Evolutionary conservation across 1,140 invertebrate genomes (phyloP), one percentile per base, ranked within the genome.

Genomic region (Ostrea denselamellosa): DNA sequence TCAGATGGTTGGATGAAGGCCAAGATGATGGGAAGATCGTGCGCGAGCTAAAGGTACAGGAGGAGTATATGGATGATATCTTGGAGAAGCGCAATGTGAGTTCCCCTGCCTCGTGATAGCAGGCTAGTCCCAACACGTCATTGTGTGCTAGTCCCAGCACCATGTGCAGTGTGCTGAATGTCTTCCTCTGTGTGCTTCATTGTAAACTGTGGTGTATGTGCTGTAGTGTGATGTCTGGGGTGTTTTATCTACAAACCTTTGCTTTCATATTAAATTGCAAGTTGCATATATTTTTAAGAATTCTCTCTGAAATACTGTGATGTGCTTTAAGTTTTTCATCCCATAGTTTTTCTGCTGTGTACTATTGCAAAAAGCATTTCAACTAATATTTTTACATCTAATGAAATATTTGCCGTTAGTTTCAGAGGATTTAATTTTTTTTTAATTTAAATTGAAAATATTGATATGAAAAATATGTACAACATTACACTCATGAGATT

Each of bases 1-100:
- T 1, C 51, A 94, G 93, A 58, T 95, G 94, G 94, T 87, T 95
- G 34, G 94, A 95, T 91, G 93, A 93, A 87, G 94, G 93, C 65
- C 93, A 94, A 86, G 94, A 94, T 92, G 94, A 94, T 92, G 93
- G 93, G 34, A 94, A 94, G 87, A 94, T 94, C 84, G 93, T 94
- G 9, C 87, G 93, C 68, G 94, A 95, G 90, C 83, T 94, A 22
- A 92, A 92, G 84, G 90, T 93, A 17, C 93, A 94, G 71, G 93
- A 95, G 87, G 92, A 93, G 71, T 94, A 93, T 86, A 92, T 93
- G 91, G 93, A 92, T 62, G 92, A 93, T 88, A 93, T 93, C 28
- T 87, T 93, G 19, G 92, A 93, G 84, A 93, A 93, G 88, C 90
- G 93, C 90, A 92, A 93, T 89, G 93, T 93, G 90, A 92, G 90